Base-by-base conservation (phyloP, 23 tunicate species). In the Phallusia fumigata region DNA sequence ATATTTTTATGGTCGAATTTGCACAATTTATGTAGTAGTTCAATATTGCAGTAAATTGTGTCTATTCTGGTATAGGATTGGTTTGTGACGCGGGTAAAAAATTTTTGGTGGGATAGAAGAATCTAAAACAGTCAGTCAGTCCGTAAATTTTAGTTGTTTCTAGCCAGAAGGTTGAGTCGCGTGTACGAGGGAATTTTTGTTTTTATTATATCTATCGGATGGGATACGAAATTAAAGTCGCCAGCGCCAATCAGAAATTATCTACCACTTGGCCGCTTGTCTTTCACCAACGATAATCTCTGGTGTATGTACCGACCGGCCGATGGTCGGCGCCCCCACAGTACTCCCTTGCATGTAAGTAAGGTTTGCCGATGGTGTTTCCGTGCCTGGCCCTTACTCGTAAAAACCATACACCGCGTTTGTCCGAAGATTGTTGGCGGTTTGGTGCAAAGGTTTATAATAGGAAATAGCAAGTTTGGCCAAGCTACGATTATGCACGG, bases 41-140 rank as follows among this genome's bases (percentile, higher is more conserved):
- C 18, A 24, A 30, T 26, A 19, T 52, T 58, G 30, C 24, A 31
- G 50, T 80, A 80, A 30, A 80, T 80, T 52, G 75, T 52, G 36
- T 80, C 84, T 13, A 80, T 80, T 52, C 84, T 32, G 8, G 65
- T 58, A 53, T 35, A 18, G 18, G 72, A 32, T 16, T 80, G 28
- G 19, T 22, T 35, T 15, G 84, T 53, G 35, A 64, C 53, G 12
- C 75, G 31, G 13, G 84, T 80, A 64, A 19, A 80, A 11, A 28
- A 74, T 80, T 19, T 80, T 80, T 80, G 26, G 74, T 80, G 28
- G 45, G 74, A 33, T 31, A 35, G 33, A 76, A 18, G 18, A 30
- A 30, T 76, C 79, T 31, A 76, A 31, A 33, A 33, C 15, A 19
- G 45, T 76, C 79, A 8, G 18, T 12, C 32, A 76, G 11, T 11